A percentile compares a stretch with the other conserved stretches of the same genome.
Evolutionary conservation across 2,888 invertebrate genomes (phyloP).

Genomic region (Venustoraphidia nigricollis): DNA sequence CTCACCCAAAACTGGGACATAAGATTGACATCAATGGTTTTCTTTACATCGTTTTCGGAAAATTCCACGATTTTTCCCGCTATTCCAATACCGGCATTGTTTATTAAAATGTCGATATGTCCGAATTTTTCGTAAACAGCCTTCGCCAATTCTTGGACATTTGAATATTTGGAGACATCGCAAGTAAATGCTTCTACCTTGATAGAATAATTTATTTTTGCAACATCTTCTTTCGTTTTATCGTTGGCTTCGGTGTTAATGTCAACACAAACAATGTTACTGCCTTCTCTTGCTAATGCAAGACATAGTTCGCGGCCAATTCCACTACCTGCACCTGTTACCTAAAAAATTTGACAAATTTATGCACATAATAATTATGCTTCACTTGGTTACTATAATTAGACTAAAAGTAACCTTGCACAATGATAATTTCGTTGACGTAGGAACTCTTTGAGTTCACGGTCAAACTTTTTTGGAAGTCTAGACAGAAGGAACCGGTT

Average conservation of each 20-base stretch:
- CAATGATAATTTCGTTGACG: no score
- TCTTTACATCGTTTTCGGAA: slow-evolving; percentile 49
- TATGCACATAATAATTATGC: no score
- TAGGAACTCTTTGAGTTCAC: no score
- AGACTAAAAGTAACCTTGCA: no score
- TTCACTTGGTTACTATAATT: no score
- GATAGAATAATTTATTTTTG: neutral
- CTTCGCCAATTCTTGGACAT: slow-evolving; percentile 46
- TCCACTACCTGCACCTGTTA: slow-evolving; percentile 3
- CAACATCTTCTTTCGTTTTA: neutral
- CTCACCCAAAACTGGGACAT: slow-evolving; percentile 69
- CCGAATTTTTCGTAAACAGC: slow-evolving; percentile 55
- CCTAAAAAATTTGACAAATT: neutral
- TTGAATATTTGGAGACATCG: slow-evolving; percentile 56
- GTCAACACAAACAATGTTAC: slow-evolving; percentile 1
- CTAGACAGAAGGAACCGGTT: no score
- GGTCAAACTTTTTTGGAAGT: no score
- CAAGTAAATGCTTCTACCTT: slow-evolving; percentile 25
- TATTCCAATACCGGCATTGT: slow-evolving; percentile 82
- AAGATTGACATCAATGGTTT: slow-evolving; percentile 60
- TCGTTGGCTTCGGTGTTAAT: neutral
- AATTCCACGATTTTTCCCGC: slow-evolving; percentile 52
- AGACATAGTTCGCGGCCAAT: neutral
- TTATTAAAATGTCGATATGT: slow-evolving; percentile 60
- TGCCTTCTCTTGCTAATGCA: neutral